phyloP scores from a whole-genome alignment of 2,888 invertebrate genomes.

The Hydropsyche betteni region DNA sequence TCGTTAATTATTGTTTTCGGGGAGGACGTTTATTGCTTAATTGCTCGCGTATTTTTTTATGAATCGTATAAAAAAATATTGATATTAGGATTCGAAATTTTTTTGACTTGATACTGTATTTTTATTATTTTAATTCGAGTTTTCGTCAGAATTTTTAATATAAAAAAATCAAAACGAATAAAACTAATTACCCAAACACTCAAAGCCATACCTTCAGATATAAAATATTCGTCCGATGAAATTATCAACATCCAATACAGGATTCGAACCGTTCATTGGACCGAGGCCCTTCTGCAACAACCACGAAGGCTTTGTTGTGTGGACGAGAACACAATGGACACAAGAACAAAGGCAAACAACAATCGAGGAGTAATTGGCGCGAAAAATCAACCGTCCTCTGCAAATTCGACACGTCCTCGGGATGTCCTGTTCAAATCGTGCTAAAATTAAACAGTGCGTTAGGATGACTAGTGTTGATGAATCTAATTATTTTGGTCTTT shows the following conservation, averaged over 20 bases:
- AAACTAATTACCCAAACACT: neutral
- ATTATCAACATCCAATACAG: no score
- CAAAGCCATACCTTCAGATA: neutral
- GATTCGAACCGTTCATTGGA: neutral
- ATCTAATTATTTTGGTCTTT: neutral
- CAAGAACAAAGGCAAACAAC: constrained; percentile 21
- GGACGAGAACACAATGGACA: neutral
- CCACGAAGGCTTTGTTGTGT: neutral
- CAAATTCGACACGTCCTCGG: neutral
- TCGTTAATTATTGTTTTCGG: constrained; percentile 14
- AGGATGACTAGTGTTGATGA: neutral
- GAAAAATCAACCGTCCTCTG: constrained; percentile 16
- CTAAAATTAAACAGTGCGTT: neutral
- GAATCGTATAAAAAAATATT: neutral
- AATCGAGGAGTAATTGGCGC: constrained; percentile 15
- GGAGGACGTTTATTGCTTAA: neutral
- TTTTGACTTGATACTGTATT: neutral
- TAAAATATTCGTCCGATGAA: neutral
- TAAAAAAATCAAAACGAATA: neutral
- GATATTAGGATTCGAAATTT: neutral
- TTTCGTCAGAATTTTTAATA: no score
- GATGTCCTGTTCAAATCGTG: constrained; percentile 5
- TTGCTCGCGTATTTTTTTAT: neutral
- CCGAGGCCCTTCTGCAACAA: neutral
- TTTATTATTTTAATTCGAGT: no score